A percentile compares a stretch with the other conserved stretches of the same genome.
phyloP scores from a whole-genome alignment of 2,113 vertebrate species.

The Silurus asotus region DNA sequence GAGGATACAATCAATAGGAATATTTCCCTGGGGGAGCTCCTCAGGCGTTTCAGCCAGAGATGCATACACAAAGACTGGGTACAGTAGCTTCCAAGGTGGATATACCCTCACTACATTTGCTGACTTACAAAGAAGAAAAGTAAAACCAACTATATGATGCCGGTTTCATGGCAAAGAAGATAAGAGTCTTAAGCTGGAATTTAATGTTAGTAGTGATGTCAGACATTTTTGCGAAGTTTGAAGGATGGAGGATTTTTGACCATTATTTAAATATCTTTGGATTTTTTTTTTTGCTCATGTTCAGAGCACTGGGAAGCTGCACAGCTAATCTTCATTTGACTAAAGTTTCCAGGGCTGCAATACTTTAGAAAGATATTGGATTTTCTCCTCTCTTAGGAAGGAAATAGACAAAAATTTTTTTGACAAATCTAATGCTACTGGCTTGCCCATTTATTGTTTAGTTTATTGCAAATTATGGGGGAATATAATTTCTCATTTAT shows the following conservation, averaged over 20 bases:
- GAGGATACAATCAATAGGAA: conserved; percentile 86
- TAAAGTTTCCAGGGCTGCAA: background rate
- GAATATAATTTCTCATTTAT: background rate
- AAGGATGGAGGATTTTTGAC: background rate
- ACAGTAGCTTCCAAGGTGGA: conserved; percentile 19
- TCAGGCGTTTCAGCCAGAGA: conserved; percentile 62
- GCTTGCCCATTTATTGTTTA: background rate
- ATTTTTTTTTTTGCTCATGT: background rate
- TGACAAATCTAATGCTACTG: background rate
- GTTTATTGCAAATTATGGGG: conserved; percentile 11
- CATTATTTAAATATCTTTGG: background rate
- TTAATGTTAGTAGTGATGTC: background rate
- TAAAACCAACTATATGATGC: background rate
- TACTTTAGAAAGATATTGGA: background rate
- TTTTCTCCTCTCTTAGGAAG: background rate
- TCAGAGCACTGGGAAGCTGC: background rate
- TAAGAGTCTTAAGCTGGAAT: background rate
- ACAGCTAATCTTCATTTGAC: background rate
- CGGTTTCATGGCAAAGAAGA: background rate
- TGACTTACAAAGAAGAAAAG: background rate
- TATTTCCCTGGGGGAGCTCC: conserved; percentile 80
- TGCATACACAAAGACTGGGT: conserved; percentile 53
- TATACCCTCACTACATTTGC: background rate
- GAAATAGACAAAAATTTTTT: background rate
- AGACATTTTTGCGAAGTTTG: background rate